A percentile compares a stretch with the other conserved stretches of the same genome.
Conservation (phyloP, 2,888 invertebrate genomes). For the Zygogramma bicolorata region DNA sequence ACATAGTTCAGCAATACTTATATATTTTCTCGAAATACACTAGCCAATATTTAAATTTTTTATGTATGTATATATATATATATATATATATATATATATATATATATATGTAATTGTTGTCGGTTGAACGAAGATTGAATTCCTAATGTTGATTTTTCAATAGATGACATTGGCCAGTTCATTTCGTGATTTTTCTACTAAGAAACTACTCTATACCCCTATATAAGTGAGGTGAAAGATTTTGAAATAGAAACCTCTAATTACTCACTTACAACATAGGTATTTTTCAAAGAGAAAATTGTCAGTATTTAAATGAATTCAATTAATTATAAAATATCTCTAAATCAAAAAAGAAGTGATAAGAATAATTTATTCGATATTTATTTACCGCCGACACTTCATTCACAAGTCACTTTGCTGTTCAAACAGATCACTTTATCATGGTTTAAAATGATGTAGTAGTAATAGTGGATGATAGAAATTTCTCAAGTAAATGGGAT, state of each 20-base stretch:
- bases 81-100: no score
- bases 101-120: no score
- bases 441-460: no score
- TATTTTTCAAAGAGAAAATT: not conserved
- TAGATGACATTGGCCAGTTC: no score
- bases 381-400: constrained; percentile 16
- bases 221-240: not conserved
- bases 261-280: no score
- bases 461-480: no score
- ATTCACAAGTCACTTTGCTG: not conserved
- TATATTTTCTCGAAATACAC: not conserved
- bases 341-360: constrained; percentile 9
- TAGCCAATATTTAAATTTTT: no score
- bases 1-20: constrained; percentile 20
- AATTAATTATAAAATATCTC: constrained; percentile 10
- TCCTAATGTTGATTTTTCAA: no score
- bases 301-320: not conserved
- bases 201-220: not conserved
- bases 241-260: no score
- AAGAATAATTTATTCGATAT: constrained; percentile 14
- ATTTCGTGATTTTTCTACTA: not conserved
- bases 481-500: not conserved
- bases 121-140: no score
- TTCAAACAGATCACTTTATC: not conserved
- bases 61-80: no score